Conservation (phyloP, 2,113 vertebrate genomes). For the Rhynchomys soricoides region DNA sequence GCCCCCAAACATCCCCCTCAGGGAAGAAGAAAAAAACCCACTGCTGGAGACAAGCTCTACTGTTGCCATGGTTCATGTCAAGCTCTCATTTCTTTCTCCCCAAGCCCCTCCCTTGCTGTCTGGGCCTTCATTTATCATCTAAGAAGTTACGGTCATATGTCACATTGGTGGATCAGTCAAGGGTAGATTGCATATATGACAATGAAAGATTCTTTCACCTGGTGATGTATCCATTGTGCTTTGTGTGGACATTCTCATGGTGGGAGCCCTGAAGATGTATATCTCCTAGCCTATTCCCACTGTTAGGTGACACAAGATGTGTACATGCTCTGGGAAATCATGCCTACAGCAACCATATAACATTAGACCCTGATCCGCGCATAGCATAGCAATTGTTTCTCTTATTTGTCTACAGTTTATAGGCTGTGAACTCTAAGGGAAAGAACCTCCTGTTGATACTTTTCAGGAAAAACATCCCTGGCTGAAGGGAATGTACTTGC, state of each 20-base stretch:
- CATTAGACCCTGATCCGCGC: rapidly evolving
- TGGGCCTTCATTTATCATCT: neutral
- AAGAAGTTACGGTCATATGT: neutral
- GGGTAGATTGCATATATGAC: neutral
- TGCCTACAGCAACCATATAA: neutral
- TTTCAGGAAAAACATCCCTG: neutral
- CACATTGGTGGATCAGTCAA: neutral
- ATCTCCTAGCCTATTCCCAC: too few relatives aligned
- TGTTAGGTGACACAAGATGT: neutral
- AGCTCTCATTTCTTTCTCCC: neutral
- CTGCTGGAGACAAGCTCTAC: neutral
- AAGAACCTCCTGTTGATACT: neutral
- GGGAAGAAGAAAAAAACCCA: neutral
- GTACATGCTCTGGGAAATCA: neutral
- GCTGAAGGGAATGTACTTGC: neutral
- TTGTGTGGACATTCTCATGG: neutral
- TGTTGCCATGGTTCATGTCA: neutral
- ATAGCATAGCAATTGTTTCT: neutral
- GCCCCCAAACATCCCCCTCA: neutral
- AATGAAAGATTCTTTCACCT: neutral
- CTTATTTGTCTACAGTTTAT: neutral
- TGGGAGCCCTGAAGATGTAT: neutral
- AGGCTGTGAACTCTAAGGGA: neutral
- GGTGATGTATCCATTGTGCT: neutral
- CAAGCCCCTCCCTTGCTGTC: neutral